Conservation (phyloP, 2,888 invertebrate species). For the Euplexia lucipara region DNA sequence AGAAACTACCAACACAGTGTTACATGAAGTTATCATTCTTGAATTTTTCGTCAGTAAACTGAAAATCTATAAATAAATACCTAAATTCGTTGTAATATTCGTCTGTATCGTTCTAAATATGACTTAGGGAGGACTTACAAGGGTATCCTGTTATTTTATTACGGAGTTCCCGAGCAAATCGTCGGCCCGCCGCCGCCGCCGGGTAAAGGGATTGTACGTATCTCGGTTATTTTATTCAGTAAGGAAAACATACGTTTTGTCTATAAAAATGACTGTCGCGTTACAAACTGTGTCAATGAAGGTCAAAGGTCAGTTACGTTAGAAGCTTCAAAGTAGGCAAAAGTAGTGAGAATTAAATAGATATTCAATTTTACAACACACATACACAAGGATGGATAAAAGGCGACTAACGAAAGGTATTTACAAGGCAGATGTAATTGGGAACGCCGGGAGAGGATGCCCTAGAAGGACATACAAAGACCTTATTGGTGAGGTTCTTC, state of each 20-base stretch:
- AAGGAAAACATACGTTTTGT: background rate
- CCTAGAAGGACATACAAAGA: no score
- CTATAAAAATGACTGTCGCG: background rate
- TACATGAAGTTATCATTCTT: no score
- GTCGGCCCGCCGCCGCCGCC: conserved; percentile 16
- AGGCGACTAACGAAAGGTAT: no score
- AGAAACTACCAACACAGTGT: no score
- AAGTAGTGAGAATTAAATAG: background rate
- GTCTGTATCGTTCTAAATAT: conserved; percentile 25
- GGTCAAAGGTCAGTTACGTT: background rate
- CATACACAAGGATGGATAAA: no score
- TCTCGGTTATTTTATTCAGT: conserved; percentile 9
- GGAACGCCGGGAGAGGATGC: no score
- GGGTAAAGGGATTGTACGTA: conserved; percentile 10
- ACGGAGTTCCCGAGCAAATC: conserved; percentile 24
- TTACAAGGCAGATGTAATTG: no score
- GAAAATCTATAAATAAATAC: conserved; percentile 8
- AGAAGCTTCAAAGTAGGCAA: conserved; percentile 8
- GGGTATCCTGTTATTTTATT: conserved; percentile 37
- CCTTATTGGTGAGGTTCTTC: no score
- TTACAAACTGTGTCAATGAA: background rate
- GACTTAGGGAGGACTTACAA: conserved; percentile 43
- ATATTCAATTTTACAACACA: no score
- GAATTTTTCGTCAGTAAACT: no score
- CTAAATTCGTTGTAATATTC: conserved; percentile 15